Evolutionary conservation across 2,888 invertebrate genomes (phyloP), one percentile per base, ranked within the genome.

Genomic region (Torymus texanus): DNA sequence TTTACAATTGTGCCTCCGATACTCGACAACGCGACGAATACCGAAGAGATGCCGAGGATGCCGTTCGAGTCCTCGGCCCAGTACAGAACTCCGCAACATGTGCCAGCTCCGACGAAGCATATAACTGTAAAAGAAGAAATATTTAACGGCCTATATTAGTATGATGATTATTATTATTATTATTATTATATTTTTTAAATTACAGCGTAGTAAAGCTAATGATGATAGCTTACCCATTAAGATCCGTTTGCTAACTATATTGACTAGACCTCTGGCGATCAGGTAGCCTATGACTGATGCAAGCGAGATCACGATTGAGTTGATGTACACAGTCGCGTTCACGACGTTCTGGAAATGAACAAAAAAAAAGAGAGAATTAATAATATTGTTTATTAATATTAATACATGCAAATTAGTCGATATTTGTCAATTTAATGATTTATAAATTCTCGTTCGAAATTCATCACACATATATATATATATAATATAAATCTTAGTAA

Each of bases 241-340:
- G 62, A 89, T 90, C 83, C 92, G 93, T 81, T 92, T 92, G 55
- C 93, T 93, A 53, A 92, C 61, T 4, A 88, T 87, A 51, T 92
- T 92, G 18, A 93, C 91, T 11, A 93, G 84, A n/a, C 87, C 87
- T 50, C 92, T 92, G 10, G 92, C 94, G 62, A 94, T 89, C 0
- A 93, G 91, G 84, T 94, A 95, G 0, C 94, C 93, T 24, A 93
- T 86, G 2, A 95, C 91, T 0, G 94, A 92, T 0, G 93, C 92
- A 0, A 92, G 87, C 0, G 94, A 93, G 0, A 95, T 94, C 1
- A 94, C 92, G 0, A 94, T 93, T 18, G 94, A 94, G 87, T 95
- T 95, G 4, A 94, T 91, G 83, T 95, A 95, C 10, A 94, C 94
- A 68, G 92, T 91, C 13, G 87, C 82, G 84, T 93, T 92, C 0